These are phyloP conservation scores for Listronotus bonariensis DNA, from an alignment of 1,140 invertebrate genomes.

Conservation along the genomic window DNA sequence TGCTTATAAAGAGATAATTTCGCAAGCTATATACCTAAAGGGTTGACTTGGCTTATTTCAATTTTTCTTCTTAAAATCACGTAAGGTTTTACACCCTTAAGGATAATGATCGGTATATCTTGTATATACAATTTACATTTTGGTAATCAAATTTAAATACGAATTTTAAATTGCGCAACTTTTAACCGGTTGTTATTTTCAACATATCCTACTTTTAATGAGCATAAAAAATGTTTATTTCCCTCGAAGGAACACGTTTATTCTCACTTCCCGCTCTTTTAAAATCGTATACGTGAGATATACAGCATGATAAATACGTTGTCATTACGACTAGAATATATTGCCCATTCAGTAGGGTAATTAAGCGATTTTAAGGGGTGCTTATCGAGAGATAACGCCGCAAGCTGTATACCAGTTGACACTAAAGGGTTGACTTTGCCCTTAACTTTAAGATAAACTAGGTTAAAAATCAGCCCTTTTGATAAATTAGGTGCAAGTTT, in stretches of 20 bases:
- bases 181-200: no score
- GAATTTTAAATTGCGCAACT: no score
- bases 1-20: background rate
- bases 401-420: background rate
- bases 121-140: no score
- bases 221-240: no score
- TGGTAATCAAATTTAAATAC: no score
- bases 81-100: no score
- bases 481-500: conserved; percentile 5
- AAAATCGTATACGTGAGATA: background rate
- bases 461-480: background rate
- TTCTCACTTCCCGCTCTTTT: background rate
- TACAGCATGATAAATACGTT: conserved; percentile 7
- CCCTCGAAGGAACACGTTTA: no score
- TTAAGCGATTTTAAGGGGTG: conserved; percentile 2
- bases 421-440: background rate
- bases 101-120: no score
- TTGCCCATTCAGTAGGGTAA: conserved; percentile 1
- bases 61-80: no score
- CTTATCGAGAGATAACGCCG: background rate
- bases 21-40: background rate
- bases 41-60: background rate
- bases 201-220: no score
- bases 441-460: background rate
- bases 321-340: conserved; percentile 3